phyloP scores from a whole-genome alignment of 2,888 invertebrate genomes.

The Harpalus rufipes region DNA sequence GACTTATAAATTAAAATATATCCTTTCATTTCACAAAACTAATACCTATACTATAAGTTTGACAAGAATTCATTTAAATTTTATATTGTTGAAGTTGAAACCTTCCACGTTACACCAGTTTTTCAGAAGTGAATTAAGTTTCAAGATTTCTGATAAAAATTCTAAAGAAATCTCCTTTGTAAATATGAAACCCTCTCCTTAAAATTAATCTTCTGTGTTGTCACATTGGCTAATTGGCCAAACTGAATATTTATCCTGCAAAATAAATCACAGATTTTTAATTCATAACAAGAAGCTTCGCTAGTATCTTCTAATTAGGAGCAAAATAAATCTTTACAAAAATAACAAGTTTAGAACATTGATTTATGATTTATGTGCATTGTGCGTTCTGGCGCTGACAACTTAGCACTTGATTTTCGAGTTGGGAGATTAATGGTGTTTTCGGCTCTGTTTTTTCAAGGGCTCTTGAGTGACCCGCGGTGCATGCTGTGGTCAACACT shows the following conservation, averaged over 20 bases:
- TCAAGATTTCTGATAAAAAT: not conserved
- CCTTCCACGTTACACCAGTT: too few relatives aligned
- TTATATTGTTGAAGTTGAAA: too few relatives aligned
- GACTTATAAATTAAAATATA: too few relatives aligned
- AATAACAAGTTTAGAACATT: conserved; percentile 66
- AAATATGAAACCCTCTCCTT: not conserved
- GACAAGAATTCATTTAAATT: too few relatives aligned
- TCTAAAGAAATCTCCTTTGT: not conserved
- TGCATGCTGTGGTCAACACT: conserved; percentile 20
- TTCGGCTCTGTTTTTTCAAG: conserved; percentile 53
- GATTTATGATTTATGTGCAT: conserved; percentile 66
- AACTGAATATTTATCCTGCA: conserved; percentile 1
- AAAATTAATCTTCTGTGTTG: not conserved
- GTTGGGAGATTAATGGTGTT: conserved; percentile 65
- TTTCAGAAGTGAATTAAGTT: too few relatives aligned
- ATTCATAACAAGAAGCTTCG: conserved; percentile 4
- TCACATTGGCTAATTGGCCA: not conserved
- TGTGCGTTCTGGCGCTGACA: conserved; percentile 61
- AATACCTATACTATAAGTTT: too few relatives aligned
- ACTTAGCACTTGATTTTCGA: conserved; percentile 65
- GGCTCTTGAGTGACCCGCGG: conserved; percentile 60
- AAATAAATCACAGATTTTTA: conserved; percentile 27
- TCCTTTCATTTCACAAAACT: too few relatives aligned
- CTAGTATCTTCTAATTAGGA: conserved; percentile 61
- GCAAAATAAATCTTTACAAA: conserved; percentile 67